phyloP scores from a whole-genome alignment of 2,888 invertebrate genomes.

The Chydorus sphaericus region DNA sequence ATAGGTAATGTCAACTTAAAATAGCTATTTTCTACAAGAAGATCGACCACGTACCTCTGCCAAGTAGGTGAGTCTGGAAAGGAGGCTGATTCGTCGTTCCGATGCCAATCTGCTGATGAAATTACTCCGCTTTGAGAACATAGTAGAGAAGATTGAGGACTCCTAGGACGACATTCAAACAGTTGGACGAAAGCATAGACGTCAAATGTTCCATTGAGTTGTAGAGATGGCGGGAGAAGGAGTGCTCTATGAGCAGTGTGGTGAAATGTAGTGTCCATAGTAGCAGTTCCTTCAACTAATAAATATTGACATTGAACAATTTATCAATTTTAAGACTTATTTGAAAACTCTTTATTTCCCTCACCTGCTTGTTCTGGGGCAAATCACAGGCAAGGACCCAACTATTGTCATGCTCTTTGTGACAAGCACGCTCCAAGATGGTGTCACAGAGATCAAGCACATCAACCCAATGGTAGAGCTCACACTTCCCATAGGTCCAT shows the following conservation, averaged over 20 bases:
- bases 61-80: conserved; percentile 55
- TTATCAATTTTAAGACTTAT: neutral
- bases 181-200: conserved; percentile 56
- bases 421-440: conserved; percentile 58
- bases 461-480: conserved; percentile 73
- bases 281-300: conserved; percentile 51
- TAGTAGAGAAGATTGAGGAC: conserved; percentile 70
- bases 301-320: neutral
- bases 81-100: conserved; percentile 52
- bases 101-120: conserved; percentile 60
- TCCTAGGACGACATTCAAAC: conserved; percentile 67
- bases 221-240: conserved; percentile 70
- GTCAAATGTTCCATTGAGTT: conserved; percentile 75
- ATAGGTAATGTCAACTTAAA: neutral
- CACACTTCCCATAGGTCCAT: conserved; percentile 77
- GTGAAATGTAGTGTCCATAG: conserved; percentile 65
- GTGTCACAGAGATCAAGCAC: conserved; percentile 59
- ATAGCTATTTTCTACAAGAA: conserved; percentile 10
- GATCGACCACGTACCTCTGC: conserved; percentile 47
- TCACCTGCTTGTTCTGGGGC: conserved; percentile 42
- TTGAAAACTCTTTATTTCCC: no score
- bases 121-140: conserved; percentile 76
- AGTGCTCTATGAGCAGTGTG: conserved; percentile 68
- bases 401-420: conserved; percentile 40
- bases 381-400: conserved; percentile 62